Evolutionary conservation across 2,888 invertebrate genomes (phyloP).

Genomic region (Acrobasis repandana): DNA sequence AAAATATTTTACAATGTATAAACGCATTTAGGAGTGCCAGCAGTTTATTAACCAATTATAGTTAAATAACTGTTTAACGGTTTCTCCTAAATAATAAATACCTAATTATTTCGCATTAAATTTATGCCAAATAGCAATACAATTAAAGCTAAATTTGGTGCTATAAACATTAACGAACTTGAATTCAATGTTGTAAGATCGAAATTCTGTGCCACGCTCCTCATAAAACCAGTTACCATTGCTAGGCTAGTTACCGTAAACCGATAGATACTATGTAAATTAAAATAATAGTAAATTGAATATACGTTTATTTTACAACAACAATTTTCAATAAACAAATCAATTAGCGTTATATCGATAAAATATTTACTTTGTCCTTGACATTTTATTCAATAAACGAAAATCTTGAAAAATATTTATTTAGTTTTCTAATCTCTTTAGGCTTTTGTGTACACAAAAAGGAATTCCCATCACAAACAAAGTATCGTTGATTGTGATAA

Average conservation of each 20-base stretch:
- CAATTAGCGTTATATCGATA: constrained; percentile 5
- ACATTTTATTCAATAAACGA: constrained; percentile 10
- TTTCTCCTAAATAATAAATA: not conserved
- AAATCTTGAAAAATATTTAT: constrained; percentile 4
- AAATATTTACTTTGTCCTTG: not conserved
- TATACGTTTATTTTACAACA: not conserved
- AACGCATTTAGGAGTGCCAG: not conserved
- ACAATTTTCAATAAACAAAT: constrained; percentile 12
- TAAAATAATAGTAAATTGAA: constrained; percentile 1
- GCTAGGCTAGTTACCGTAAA: constrained; percentile 26
- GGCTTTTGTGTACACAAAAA: constrained; percentile 17
- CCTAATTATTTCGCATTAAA: not conserved
- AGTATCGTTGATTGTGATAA: constrained; percentile 26
- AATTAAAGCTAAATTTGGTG: constrained; percentile 23
- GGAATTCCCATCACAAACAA: not conserved
- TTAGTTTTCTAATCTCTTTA: not conserved
- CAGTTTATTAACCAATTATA: not conserved
- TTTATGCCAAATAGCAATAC: not conserved
- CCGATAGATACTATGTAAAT: constrained; percentile 11
- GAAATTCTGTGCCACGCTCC: constrained; percentile 18
- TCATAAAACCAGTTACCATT: constrained; percentile 24
- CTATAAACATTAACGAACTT: constrained; percentile 27
- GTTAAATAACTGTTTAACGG: not conserved
- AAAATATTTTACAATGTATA: too few relatives aligned
- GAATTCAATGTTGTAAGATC: constrained; percentile 26